These are phyloP conservation scores for Fulmarus glacialis DNA, from an alignment of 2,113 vertebrate genomes.

Conservation along the genomic window DNA sequence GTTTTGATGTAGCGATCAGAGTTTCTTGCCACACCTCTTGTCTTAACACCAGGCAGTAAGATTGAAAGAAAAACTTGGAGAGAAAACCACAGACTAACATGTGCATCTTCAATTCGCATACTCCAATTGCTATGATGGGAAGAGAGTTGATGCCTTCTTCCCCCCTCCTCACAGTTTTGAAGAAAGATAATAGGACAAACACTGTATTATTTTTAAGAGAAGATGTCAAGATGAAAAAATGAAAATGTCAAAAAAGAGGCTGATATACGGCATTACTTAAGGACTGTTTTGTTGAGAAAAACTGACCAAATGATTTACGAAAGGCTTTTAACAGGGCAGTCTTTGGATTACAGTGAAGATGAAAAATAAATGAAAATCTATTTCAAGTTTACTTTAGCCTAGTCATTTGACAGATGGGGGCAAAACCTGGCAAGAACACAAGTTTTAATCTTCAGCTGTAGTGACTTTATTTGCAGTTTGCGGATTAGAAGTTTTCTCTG, in stretches of 20 bases:
- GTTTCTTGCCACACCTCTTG: neutral
- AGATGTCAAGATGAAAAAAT: slow-evolving; percentile 78
- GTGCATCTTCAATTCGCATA: slow-evolving; percentile 10
- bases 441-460: slow-evolving; percentile 57
- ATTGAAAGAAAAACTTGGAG: neutral
- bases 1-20: neutral
- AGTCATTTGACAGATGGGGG: slow-evolving; percentile 72
- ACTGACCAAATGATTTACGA: slow-evolving; percentile 80
- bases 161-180: neutral
- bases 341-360: slow-evolving; percentile 75
- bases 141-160: neutral
- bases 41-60: neutral
- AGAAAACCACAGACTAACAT: neutral
- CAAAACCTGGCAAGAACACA: slow-evolving; percentile 52
- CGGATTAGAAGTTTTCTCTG: slow-evolving; percentile 15
- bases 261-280: slow-evolving; percentile 79
- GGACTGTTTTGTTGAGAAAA: slow-evolving; percentile 73
- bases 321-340: slow-evolving; percentile 74
- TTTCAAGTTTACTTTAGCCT: slow-evolving; percentile 73
- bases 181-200: slow-evolving; percentile 74
- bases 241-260: slow-evolving; percentile 75
- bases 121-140: neutral
- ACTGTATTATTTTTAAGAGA: slow-evolving; percentile 76
- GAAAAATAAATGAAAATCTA: slow-evolving; percentile 80
- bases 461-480: slow-evolving; percentile 42